Conservation (phyloP, 30 jellyfish, hydroid and myxozoan species). For the Catostylus mosaicus region DNA sequence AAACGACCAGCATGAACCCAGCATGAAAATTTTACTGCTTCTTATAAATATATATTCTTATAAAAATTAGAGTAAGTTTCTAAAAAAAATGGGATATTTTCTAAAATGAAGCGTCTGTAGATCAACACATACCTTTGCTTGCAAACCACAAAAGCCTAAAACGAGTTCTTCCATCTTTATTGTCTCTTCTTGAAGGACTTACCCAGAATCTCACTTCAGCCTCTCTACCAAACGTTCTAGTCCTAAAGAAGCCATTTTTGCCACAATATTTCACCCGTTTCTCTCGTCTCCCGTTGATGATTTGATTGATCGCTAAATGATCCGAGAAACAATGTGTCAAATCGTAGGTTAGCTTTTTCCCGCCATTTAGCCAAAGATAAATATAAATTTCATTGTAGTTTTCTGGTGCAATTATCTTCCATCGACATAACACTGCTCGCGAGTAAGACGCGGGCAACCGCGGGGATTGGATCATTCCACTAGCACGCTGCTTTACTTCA, state of each 20-base stretch:
- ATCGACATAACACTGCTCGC: slow-evolving; percentile 57
- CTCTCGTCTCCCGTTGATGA: slow-evolving; percentile 59
- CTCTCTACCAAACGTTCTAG: slow-evolving; percentile 69
- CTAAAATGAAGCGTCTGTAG: too few species aligned
- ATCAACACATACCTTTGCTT: slow-evolving; percentile 19
- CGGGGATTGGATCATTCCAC: slow-evolving; percentile 61
- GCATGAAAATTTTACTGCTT: too few species aligned
- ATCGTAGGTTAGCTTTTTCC: slow-evolving; percentile 45
- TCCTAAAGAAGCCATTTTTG: slow-evolving; percentile 55
- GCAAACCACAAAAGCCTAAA: slow-evolving; percentile 66
- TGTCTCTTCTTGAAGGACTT: slow-evolving; percentile 42
- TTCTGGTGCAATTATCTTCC: slow-evolving; percentile 58
- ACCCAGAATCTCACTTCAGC: slow-evolving; percentile 68
- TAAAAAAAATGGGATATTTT: too few species aligned
- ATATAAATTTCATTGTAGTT: slow-evolving; percentile 42
- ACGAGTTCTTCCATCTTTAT: slow-evolving; percentile 18
- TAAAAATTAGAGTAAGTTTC: too few species aligned
- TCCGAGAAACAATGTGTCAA: slow-evolving; percentile 63
- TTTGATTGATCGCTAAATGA: slow-evolving; percentile 62
- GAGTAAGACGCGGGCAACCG: slow-evolving; percentile 50
- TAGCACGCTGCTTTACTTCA: slow-evolving; percentile 54
- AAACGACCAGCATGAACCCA: too few species aligned
- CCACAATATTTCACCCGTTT: slow-evolving; percentile 63
- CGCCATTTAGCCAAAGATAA: slow-evolving; percentile 48
- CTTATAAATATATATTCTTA: too few species aligned